Evolutionary conservation across 2,888 invertebrate species (phyloP).

Genomic region (Erpobdella octoculata): DNA sequence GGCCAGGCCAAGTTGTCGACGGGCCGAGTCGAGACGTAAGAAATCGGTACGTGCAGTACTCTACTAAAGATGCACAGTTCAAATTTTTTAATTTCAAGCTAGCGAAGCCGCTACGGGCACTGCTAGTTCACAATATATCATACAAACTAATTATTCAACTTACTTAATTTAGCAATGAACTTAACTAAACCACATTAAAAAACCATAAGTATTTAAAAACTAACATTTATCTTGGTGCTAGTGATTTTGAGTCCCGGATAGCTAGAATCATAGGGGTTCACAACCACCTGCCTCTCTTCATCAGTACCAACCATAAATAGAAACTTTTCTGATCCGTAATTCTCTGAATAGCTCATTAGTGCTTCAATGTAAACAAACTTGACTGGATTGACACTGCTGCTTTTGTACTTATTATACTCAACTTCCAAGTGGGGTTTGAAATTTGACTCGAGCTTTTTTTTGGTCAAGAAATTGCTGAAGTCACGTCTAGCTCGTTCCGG

Average conservation of each 20-base stretch:
- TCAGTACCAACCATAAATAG: neutral
- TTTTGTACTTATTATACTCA: neutral
- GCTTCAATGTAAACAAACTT: conserved; percentile 11
- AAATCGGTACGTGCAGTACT: too few species aligned
- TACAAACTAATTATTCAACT: neutral
- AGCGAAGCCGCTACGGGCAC: too few species aligned
- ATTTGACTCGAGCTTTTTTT: conserved; percentile 1
- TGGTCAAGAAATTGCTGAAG: neutral
- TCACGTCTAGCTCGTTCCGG: conserved; percentile 18
- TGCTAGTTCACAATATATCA: too few species aligned
- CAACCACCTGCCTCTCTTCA: neutral
- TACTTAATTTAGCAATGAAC: neutral
- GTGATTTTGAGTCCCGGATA: conserved; percentile 23
- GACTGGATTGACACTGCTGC: neutral
- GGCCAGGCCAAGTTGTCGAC: too few species aligned
- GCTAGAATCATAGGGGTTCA: conserved; percentile 17
- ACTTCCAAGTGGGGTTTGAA: neutral
- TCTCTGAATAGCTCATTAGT: conserved; percentile 13
- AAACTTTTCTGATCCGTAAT: conserved; percentile 29
- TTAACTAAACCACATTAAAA: neutral
- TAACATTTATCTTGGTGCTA: neutral
- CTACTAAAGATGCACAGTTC: too few species aligned
- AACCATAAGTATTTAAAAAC: neutral
- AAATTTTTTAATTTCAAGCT: too few species aligned
- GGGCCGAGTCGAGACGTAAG: too few species aligned